A percentile compares a stretch with the other conserved stretches of the same genome.
Conservation (phyloP, 2,113 vertebrate genomes). For the Oreotragus oreotragus region DNA sequence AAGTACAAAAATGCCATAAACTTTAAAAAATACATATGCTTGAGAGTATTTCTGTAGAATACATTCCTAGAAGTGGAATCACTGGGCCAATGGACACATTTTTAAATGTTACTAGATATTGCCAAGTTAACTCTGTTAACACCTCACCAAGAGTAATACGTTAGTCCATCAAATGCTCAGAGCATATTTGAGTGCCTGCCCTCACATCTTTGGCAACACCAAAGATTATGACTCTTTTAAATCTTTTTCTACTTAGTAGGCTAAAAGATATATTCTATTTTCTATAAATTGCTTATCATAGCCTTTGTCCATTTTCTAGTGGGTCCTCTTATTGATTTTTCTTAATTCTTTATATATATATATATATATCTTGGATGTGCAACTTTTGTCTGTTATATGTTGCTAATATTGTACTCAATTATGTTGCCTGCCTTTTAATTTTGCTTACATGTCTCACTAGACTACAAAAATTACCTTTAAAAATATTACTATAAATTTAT, state of each 20-base stretch:
- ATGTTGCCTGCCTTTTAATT: not conserved
- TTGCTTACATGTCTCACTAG: not conserved
- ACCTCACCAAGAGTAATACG: not conserved
- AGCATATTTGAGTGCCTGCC: not conserved
- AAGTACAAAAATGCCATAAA: not conserved
- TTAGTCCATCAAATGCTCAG: not conserved
- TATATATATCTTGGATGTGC: not conserved
- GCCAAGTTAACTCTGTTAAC: not conserved
- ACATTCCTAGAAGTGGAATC: not conserved
- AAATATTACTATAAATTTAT: not conserved
- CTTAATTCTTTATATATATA: not conserved
- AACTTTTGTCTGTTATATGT: not conserved
- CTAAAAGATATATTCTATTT: not conserved
- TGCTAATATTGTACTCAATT: not conserved
- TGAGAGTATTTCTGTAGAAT: not conserved
- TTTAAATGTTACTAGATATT: not conserved
- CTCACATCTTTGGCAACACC: no score
- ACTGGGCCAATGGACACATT: not conserved
- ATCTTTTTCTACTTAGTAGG: not conserved
- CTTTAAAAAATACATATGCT: not conserved
- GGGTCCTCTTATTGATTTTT: not conserved
- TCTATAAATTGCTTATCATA: not conserved
- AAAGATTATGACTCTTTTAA: not conserved
- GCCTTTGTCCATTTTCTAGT: not conserved
- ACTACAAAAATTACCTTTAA: not conserved